Conservation (phyloP, 2,888 invertebrate species). For the Macaria liturata region DNA sequence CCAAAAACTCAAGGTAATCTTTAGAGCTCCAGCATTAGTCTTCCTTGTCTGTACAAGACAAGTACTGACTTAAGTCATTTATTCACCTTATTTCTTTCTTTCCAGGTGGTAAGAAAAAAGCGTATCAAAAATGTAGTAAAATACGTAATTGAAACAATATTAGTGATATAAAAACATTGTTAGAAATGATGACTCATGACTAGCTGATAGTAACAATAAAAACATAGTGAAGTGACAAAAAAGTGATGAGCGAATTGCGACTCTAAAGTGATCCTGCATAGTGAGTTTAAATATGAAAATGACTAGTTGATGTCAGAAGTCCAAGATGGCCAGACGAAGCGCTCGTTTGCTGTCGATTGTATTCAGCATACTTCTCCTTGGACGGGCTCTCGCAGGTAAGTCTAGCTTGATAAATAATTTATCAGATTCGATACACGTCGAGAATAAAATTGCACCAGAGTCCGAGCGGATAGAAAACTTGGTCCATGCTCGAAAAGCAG, state of each 20-base stretch:
- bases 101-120: too few relatives aligned
- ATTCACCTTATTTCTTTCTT: too few relatives aligned
- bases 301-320: slow-evolving; percentile 56
- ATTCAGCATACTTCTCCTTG: slow-evolving; percentile 74
- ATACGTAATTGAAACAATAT: too few relatives aligned
- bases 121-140: too few relatives aligned
- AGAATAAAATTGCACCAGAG: slow-evolving; percentile 27
- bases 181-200: too few relatives aligned
- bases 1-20: too few relatives aligned
- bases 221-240: slow-evolving; percentile 6
- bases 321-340: slow-evolving; percentile 64
- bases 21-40: too few relatives aligned
- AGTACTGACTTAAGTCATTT: too few relatives aligned
- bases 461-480: slow-evolving; percentile 25
- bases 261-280: slow-evolving; percentile 10
- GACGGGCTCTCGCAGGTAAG: slow-evolving; percentile 76
- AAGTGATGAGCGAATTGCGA: slow-evolving; percentile 8
- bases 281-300: slow-evolving; percentile 37
- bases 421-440: slow-evolving; percentile 28
- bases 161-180: too few relatives aligned
- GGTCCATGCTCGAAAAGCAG: slow-evolving; percentile 29
- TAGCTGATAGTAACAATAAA: background rate
- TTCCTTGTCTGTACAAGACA: too few relatives aligned
- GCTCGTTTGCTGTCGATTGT: slow-evolving; percentile 70
- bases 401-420: slow-evolving; percentile 31